These are phyloP conservation scores for Rhagophthalmus giganteus DNA, from an alignment of 2,888 invertebrate species.

Conservation along the genomic window DNA sequence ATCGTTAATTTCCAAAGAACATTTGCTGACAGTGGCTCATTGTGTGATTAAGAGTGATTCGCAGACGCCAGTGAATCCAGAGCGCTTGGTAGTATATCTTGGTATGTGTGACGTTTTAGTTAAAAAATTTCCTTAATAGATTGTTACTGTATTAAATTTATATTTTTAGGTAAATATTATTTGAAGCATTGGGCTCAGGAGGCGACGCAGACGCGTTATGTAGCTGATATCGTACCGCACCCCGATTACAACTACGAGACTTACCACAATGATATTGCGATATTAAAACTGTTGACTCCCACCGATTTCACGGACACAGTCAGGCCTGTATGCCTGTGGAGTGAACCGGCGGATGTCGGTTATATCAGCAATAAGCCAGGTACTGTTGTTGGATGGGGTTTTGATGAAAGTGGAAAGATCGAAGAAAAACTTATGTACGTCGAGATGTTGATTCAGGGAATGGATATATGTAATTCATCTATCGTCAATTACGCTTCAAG, in stretches of 20 bases:
- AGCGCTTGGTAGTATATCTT: slow-evolving; percentile 45
- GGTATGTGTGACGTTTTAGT: slow-evolving; percentile 29
- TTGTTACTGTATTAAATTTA: too few relatives aligned
- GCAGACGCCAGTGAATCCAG: slow-evolving; percentile 38
- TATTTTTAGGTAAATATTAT: slow-evolving; percentile 49
- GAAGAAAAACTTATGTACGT: slow-evolving; percentile 15
- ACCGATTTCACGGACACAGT: slow-evolving; percentile 48
- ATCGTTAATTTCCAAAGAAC: slow-evolving; percentile 43
- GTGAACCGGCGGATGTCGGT: slow-evolving; percentile 33
- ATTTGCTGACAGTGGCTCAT: slow-evolving; percentile 51
- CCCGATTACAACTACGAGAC: slow-evolving; percentile 46
- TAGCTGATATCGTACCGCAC: slow-evolving; percentile 46
- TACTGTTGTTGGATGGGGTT: slow-evolving; percentile 26
- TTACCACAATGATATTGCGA: slow-evolving; percentile 48
- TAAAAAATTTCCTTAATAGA: too few relatives aligned
- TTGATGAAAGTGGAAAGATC: slow-evolving; percentile 12
- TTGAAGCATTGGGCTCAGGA: slow-evolving; percentile 49
- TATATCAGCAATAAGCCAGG: slow-evolving; percentile 37
- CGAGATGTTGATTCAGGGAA: slow-evolving; percentile 55
- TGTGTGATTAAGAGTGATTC: slow-evolving; percentile 47
- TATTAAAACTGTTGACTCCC: slow-evolving; percentile 43
- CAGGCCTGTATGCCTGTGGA: slow-evolving; percentile 51
- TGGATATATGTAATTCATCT: slow-evolving; percentile 62
- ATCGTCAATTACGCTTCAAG: slow-evolving; percentile 63
- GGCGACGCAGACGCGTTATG: slow-evolving; percentile 50